These are phyloP conservation scores for Heliornis fulica DNA, from an alignment of 2,113 vertebrate genomes.

Conservation along the genomic window DNA sequence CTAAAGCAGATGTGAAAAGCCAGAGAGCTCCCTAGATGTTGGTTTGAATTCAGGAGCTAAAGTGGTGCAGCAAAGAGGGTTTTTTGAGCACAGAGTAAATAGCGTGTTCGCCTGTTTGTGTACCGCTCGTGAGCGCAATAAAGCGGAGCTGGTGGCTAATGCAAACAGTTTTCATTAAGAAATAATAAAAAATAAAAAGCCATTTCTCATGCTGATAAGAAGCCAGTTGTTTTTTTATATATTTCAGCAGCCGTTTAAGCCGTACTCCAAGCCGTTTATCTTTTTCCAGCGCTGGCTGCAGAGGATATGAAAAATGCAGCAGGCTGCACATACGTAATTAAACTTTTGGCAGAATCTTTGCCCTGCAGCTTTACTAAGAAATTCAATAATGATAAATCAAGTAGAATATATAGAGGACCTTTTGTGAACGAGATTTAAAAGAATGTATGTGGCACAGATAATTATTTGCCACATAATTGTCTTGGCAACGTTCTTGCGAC, in stretches of 20 bases:
- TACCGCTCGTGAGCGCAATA: neutral
- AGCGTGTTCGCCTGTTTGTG: neutral
- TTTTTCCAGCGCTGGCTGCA: slow-evolving; percentile 4
- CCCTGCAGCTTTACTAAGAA: slow-evolving; percentile 59
- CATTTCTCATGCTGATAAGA: slow-evolving; percentile 1
- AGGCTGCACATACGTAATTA: slow-evolving; percentile 51
- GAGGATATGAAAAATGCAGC: slow-evolving; percentile 49
- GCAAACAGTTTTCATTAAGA: slow-evolving; percentile 57
- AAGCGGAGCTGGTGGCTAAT: neutral
- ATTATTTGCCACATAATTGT: slow-evolving; percentile 23
- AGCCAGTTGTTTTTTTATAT: neutral
- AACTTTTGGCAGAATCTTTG: slow-evolving; percentile 55
- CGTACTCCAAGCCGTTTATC: neutral
- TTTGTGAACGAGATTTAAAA: slow-evolving; percentile 37
- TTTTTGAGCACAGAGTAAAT: neutral
- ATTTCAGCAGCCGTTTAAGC: neutral
- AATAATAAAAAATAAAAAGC: slow-evolving; percentile 60
- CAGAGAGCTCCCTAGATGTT: accelerated
- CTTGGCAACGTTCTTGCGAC: neutral
- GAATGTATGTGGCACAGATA: neutral
- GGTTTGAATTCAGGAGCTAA: neutral
- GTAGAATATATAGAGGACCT: slow-evolving; percentile 28
- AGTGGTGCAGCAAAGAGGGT: neutral
- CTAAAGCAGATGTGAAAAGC: neutral
- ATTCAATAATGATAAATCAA: slow-evolving; percentile 64